Conservation (phyloP, 2,888 invertebrate genomes). For the Rhimphoctona megacephalus region DNA sequence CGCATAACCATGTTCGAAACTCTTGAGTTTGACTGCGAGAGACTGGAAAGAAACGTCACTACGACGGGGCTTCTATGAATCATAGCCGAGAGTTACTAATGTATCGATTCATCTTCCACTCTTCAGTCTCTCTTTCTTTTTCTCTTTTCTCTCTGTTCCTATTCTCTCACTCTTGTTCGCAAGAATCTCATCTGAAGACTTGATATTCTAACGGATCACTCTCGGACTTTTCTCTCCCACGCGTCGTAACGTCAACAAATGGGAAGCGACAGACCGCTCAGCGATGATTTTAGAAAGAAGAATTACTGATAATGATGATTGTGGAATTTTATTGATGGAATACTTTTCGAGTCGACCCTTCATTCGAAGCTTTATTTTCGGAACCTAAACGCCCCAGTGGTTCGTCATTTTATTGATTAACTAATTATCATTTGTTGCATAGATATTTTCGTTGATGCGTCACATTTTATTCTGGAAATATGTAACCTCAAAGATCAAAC, state of each 20-base stretch:
- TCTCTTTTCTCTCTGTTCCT: slow-evolving; percentile 14
- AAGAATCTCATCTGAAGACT: slow-evolving; percentile 19
- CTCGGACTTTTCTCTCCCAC: slow-evolving; percentile 41
- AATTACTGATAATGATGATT: slow-evolving; percentile 44
- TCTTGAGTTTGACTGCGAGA: slow-evolving; percentile 6
- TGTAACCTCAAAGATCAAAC: slow-evolving; percentile 1
- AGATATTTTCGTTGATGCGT: neutral
- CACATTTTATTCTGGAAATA: neutral
- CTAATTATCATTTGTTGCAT: slow-evolving; percentile 31
- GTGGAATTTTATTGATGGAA: slow-evolving; percentile 38
- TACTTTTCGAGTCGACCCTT: slow-evolving; percentile 1
- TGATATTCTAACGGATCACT: slow-evolving; percentile 48
- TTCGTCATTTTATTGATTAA: slow-evolving; percentile 27
- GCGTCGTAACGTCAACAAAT: slow-evolving; percentile 39
- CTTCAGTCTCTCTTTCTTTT: slow-evolving; percentile 26
- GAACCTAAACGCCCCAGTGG: neutral
- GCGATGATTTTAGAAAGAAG: slow-evolving; percentile 30
- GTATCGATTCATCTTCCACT: slow-evolving; percentile 79
- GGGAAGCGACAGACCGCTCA: slow-evolving; percentile 42
- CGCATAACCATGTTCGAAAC: slow-evolving; percentile 5
- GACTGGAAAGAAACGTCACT: slow-evolving; percentile 46
- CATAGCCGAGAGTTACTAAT: slow-evolving; percentile 81
- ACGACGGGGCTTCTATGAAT: slow-evolving; percentile 76
- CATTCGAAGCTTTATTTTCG: slow-evolving; percentile 5
- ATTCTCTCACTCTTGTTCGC: slow-evolving; percentile 24